Conservation (phyloP, 2,797 vertebrate species). For the Sebastes reedi region DNA sequence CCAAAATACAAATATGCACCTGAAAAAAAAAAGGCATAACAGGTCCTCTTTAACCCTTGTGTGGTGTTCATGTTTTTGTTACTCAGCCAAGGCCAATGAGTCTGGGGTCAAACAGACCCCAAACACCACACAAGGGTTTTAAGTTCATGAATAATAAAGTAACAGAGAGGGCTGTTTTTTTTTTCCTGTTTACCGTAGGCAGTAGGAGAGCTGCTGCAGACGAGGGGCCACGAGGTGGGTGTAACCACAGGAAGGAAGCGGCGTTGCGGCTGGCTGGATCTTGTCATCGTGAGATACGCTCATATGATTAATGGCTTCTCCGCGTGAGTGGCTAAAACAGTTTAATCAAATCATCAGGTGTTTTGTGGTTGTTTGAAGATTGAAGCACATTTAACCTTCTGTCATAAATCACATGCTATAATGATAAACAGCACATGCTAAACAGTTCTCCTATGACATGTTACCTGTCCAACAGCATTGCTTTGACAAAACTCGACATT, state of each 20-base stretch:
- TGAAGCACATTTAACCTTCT: background rate
- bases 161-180: background rate
- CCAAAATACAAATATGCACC: no score
- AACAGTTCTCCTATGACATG: background rate
- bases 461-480: constrained; percentile 84
- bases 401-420: background rate
- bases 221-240: constrained; percentile 94
- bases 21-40: no score
- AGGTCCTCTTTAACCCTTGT: no score
- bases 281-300: constrained; percentile 94
- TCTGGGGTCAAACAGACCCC: no score
- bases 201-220: constrained; percentile 93
- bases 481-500: constrained; percentile 98
- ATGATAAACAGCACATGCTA: background rate
- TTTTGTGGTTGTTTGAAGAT: background rate
- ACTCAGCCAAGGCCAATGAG: no score
- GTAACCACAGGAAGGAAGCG: constrained; percentile 98
- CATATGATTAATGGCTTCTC: constrained; percentile 99
- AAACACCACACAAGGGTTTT: no score
- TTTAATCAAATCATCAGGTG: constrained; percentile 1
- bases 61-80: no score
- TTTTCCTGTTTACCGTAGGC: constrained; percentile 74
- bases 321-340: constrained; percentile 87
- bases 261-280: constrained; percentile 98
- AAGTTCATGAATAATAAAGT: background rate